Conservation (phyloP, 2,888 invertebrate genomes). For the Eulithis prunata region DNA sequence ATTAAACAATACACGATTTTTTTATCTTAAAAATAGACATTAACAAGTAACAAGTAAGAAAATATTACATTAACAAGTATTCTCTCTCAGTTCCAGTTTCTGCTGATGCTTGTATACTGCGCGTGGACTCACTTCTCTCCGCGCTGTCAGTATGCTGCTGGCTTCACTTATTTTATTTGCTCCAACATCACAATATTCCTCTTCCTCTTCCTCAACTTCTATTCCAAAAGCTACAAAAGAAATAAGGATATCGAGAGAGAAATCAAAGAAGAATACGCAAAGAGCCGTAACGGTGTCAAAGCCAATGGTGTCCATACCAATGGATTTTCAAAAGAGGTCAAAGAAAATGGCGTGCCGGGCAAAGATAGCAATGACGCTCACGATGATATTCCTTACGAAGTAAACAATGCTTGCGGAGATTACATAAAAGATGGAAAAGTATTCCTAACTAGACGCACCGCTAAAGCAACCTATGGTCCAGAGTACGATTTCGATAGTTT, state of each 20-base stretch:
- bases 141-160: conserved; percentile 85
- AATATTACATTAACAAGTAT: not conserved
- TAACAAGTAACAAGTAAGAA: no score
- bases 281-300: conserved; percentile 52
- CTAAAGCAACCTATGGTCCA: conserved; percentile 61
- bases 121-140: conserved; percentile 80
- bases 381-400: conserved; percentile 65
- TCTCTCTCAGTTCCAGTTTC: conserved; percentile 85
- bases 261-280: conserved; percentile 53
- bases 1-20: no score
- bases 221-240: conserved; percentile 83
- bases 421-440: conserved; percentile 67
- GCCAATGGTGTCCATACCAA: conserved; percentile 50
- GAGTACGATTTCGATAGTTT: conserved; percentile 69
- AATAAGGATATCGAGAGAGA: conserved; percentile 56
- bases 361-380: conserved; percentile 54
- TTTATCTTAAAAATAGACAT: not conserved
- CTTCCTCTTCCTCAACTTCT: conserved; percentile 87
- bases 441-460: conserved; percentile 68
- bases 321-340: conserved; percentile 46
- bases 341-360: conserved; percentile 46
- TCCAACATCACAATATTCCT: conserved; percentile 86
- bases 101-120: conserved; percentile 87
- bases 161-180: conserved; percentile 81
- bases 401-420: conserved; percentile 67